Conservation (phyloP, 2,888 invertebrate species). For the Scelioninae gen. 1 region DNA sequence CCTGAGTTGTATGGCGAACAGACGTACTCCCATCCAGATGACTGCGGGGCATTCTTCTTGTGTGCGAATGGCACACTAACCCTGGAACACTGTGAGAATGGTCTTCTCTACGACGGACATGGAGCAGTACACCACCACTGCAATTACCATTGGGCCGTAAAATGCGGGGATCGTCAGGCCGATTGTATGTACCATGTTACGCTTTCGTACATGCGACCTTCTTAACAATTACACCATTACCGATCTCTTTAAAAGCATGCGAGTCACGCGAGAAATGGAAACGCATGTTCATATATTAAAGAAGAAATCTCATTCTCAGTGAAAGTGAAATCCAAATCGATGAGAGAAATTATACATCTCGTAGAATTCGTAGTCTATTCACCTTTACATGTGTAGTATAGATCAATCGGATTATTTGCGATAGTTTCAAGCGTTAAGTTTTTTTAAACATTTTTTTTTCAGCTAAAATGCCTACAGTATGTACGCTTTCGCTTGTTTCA, state of each 20-base stretch:
- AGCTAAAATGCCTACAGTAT: background rate
- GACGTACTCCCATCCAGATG: slow-evolving; percentile 94
- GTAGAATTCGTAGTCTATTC: slow-evolving; percentile 17
- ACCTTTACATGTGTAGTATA: slow-evolving; percentile 8
- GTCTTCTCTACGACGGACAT: slow-evolving; percentile 95
- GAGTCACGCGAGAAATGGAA: slow-evolving; percentile 48
- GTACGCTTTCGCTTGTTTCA: slow-evolving; percentile 35
- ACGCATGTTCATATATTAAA: slow-evolving; percentile 9
- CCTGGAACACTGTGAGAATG: slow-evolving; percentile 95
- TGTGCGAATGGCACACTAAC: slow-evolving; percentile 96
- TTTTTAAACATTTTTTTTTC: background rate
- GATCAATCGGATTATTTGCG: slow-evolving; percentile 17
- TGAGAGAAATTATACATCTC: slow-evolving; percentile 51
- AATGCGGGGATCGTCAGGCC: slow-evolving; percentile 92
- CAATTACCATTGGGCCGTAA: slow-evolving; percentile 96
- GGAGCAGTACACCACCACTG: slow-evolving; percentile 96
- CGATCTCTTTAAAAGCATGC: slow-evolving; percentile 43
- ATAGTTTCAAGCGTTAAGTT: slow-evolving; percentile 8
- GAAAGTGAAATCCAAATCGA: slow-evolving; percentile 59
- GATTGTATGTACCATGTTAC: slow-evolving; percentile 88
- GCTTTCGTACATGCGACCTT: slow-evolving; percentile 58
- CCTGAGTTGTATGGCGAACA: slow-evolving; percentile 92
- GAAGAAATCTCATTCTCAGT: slow-evolving; percentile 54
- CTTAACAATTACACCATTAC: slow-evolving; percentile 55
- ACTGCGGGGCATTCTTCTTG: slow-evolving; percentile 94